phyloP scores from a whole-genome alignment of 64 coral and sea anemone genomes.

The Montipora cactus region DNA sequence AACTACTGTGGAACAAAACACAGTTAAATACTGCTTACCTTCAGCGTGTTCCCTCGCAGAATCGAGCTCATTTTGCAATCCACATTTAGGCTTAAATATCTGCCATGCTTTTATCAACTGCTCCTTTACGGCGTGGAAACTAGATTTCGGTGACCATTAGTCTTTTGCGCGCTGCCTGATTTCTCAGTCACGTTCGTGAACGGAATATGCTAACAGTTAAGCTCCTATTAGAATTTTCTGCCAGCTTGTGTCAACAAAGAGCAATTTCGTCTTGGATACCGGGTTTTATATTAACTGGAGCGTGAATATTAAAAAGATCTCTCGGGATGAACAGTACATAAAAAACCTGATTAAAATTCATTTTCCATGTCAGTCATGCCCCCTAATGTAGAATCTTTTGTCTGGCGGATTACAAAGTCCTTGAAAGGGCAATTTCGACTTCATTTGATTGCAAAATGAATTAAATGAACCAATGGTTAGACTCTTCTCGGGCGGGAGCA shows the following conservation, averaged over 20 bases:
- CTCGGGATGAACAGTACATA: not conserved
- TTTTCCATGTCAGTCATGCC: not conserved
- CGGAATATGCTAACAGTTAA: not conserved
- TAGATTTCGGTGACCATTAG: not conserved
- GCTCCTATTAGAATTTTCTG: slow-evolving; percentile 19
- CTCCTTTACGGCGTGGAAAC: not conserved
- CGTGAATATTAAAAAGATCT: slow-evolving; percentile 30
- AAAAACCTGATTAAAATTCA: slow-evolving; percentile 18
- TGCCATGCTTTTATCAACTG: not conserved
- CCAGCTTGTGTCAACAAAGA: slow-evolving; percentile 25
- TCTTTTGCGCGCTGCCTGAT: not conserved
- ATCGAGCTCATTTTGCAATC: slow-evolving; percentile 19
- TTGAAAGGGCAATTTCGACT: not conserved
- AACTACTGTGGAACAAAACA: not conserved
- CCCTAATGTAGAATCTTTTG: slow-evolving; percentile 13
- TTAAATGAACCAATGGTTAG: too few relatives aligned
- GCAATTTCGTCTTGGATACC: slow-evolving; percentile 16
- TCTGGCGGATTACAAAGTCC: not conserved
- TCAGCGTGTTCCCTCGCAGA: slow-evolving; percentile 1
- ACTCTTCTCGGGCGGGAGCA: too few relatives aligned
- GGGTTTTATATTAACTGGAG: slow-evolving; percentile 18
- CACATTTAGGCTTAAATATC: not conserved
- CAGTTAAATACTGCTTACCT: not conserved
- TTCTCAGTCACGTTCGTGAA: not conserved
- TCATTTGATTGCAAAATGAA: not conserved